Evolutionary conservation across 1,140 invertebrate species (phyloP).

Genomic region (Antheraea pernyi): DNA sequence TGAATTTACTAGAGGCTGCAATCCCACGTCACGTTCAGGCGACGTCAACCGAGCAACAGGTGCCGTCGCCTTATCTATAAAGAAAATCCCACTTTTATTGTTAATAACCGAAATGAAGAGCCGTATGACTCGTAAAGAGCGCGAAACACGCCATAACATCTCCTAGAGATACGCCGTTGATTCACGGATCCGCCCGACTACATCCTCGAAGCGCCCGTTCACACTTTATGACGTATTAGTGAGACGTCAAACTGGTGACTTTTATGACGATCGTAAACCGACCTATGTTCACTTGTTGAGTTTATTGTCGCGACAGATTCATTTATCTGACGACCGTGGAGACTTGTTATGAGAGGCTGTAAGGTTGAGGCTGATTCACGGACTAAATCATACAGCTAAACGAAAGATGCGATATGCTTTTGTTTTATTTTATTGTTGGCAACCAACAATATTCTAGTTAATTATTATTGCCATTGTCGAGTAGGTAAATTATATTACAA

Average conservation of each 20-base stretch:
- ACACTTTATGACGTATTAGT: conserved; percentile 71
- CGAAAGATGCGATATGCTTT: neutral
- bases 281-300: conserved; percentile 72
- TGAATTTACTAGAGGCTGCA: neutral
- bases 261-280: conserved; percentile 67
- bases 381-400: neutral
- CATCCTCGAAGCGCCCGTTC: conserved; percentile 21
- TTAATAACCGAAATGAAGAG: conserved; percentile 12
- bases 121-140: conserved; percentile 12
- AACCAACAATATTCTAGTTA: too few species aligned
- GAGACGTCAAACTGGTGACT: conserved; percentile 65
- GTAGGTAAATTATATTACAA: too few species aligned
- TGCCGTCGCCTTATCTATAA: conserved; percentile 4
- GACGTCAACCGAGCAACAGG: conserved; percentile 6
- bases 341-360: neutral
- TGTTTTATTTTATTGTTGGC: too few species aligned
- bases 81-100: conserved; percentile 10
- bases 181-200: neutral
- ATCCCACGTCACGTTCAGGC: neutral
- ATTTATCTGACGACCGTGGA: conserved; percentile 4
- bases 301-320: conserved; percentile 34
- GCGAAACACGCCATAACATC: conserved; percentile 27
- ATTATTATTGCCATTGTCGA: too few species aligned
- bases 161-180: conserved; percentile 37
- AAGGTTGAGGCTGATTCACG: neutral